A percentile compares a stretch with the other conserved stretches of the same genome.
Evolutionary conservation across 2,888 invertebrate species (phyloP).

Genomic region (Drymonia ruficornis): DNA sequence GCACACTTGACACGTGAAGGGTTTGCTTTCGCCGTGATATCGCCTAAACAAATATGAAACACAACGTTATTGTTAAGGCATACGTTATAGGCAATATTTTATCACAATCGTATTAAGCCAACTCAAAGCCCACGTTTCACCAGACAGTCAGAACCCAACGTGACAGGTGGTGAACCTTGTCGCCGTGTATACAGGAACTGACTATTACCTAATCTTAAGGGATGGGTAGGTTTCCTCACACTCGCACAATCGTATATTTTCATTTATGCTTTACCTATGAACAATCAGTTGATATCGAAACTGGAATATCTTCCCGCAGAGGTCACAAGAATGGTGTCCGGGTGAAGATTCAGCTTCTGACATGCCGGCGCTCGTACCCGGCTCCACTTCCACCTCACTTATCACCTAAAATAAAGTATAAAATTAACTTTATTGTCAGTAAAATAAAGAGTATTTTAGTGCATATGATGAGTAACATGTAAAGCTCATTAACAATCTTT

Average conservation of each 20-base stretch:
- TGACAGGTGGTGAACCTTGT: too few relatives aligned
- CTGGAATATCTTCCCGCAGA: constrained; percentile 94
- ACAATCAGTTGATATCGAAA: constrained; percentile 95
- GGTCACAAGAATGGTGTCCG: constrained; percentile 91
- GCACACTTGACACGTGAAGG: constrained; percentile 92
- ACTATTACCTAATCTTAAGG: too few relatives aligned
- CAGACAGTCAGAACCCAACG: too few relatives aligned
- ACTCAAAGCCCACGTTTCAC: too few relatives aligned
- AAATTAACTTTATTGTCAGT: not conserved
- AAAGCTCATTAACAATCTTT: not conserved
- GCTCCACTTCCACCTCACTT: constrained; percentile 79
- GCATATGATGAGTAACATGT: not conserved
- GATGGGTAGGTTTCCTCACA: too few relatives aligned
- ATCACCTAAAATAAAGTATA: constrained; percentile 48
- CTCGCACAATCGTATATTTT: too few relatives aligned
- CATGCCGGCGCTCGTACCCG: constrained; percentile 84
- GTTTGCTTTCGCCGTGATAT: constrained; percentile 94
- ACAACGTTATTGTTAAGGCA: too few relatives aligned
- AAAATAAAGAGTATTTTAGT: not conserved
- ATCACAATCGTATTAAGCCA: too few relatives aligned
- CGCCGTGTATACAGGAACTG: too few relatives aligned
- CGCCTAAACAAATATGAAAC: constrained; percentile 80
- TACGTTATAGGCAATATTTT: too few relatives aligned
- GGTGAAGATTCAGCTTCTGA: constrained; percentile 85
- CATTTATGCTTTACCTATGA: constrained; percentile 88